phyloP scores from a whole-genome alignment of 2,888 invertebrate genomes.

The Leptinotarsa haldemani region DNA sequence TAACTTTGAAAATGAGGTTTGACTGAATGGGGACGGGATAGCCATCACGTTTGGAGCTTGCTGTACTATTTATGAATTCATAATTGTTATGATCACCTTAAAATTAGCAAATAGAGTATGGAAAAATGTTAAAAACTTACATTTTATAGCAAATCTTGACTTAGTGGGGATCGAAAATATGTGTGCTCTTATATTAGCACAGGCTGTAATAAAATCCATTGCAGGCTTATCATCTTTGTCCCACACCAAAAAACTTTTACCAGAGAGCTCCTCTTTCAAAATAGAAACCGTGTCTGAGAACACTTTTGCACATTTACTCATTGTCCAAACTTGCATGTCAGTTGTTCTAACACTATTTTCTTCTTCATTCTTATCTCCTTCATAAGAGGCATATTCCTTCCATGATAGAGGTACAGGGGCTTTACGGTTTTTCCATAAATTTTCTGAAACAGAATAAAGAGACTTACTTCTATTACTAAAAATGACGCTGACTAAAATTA shows the following conservation, averaged over 20 bases:
- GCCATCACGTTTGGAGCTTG: too few species aligned
- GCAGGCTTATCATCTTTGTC: constrained; percentile 95
- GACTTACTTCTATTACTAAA: too few species aligned
- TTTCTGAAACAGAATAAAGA: constrained; percentile 64
- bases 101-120: too few species aligned
- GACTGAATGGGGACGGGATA: too few species aligned
- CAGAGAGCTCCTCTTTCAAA: constrained; percentile 72
- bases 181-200: constrained; percentile 91
- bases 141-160: constrained; percentile 94
- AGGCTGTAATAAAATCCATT: constrained; percentile 97
- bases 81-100: too few species aligned
- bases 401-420: constrained; percentile 85
- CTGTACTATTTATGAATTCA: too few species aligned
- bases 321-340: constrained; percentile 63
- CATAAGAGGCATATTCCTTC: constrained; percentile 66
- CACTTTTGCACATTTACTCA: constrained; percentile 68
- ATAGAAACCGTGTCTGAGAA: constrained; percentile 76
- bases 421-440: constrained; percentile 92
- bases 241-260: constrained; percentile 86
- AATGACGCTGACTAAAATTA: too few species aligned
- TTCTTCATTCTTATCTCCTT: constrained; percentile 50
- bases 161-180: constrained; percentile 91
- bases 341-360: constrained; percentile 49
- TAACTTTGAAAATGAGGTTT: too few species aligned
- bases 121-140: constrained; percentile 68